Evolutionary conservation across 2,113 vertebrate genomes (phyloP).

Genomic region (Conger conger): DNA sequence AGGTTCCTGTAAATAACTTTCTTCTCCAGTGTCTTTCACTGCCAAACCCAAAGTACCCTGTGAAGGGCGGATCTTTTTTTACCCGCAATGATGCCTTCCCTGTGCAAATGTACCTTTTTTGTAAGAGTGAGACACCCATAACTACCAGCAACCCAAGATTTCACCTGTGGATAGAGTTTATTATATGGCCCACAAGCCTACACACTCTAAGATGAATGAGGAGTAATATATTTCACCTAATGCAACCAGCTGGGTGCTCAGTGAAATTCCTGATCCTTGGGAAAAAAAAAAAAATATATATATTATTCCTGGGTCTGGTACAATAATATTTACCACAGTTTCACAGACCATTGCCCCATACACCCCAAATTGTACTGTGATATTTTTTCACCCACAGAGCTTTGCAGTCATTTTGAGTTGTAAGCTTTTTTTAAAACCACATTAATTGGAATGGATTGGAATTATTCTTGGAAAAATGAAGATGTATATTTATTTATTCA

Average conservation of each 20-base stretch:
- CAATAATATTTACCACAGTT: too few species aligned
- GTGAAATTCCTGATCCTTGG: too few species aligned
- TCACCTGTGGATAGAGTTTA: not conserved
- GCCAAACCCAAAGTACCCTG: not conserved
- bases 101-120: not conserved
- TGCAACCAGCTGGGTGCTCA: not conserved
- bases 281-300: too few species aligned
- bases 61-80: not conserved
- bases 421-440: not conserved
- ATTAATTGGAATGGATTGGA: not conserved
- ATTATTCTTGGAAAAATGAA: not conserved
- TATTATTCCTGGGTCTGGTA: too few species aligned
- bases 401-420: not conserved
- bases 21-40: not conserved
- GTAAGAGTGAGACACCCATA: not conserved
- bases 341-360: too few species aligned
- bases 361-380: too few species aligned
- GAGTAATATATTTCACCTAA: not conserved
- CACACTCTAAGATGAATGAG: not conserved
- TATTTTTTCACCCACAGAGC: not conserved
- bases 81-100: not conserved
- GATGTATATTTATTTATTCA: not conserved
- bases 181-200: not conserved
- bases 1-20: not conserved
- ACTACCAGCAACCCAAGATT: not conserved